Base-by-base conservation (phyloP, 2,797 vertebrate genomes). In the Hydrocynus forskahlii region DNA sequence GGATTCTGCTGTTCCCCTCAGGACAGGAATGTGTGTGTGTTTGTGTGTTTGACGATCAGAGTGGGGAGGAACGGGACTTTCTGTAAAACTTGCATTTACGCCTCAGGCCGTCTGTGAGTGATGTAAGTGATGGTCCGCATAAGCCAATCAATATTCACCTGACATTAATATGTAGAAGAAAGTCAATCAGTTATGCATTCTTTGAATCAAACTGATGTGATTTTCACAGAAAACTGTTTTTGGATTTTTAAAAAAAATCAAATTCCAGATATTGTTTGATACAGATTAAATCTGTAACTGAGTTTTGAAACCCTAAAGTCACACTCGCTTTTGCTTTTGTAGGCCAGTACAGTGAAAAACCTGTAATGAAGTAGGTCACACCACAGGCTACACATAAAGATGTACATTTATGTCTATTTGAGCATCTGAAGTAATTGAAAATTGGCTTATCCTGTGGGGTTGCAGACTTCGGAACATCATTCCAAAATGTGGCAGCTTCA, bases 1-100 rank as follows among this genome's bases (percentile, higher is more conserved):
- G 54, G 78, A 70, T 76, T 68, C 35, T 75, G 77, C 21, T 77
- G 48, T 78, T 85, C 78, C 75, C 54, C 43, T 62, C 57, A 71
- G 68, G 69, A 67, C 40, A 60, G 52, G 43, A 52, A 35, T n/a
- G 43, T 78, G 76, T 82, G 67, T 48, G 75, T 73, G 50, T 48
- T 29, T 29, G 29, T 29, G 71, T 59, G 71, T 67, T 35, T 75
- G 38, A 19, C n/a, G 23, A 43, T 45, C 10, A 23, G 35, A 19
- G 16, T 40, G 35, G 2, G 62, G 25, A 14, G 35, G 43, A 50
- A 5, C 4, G 40, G 43, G 43, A 29, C 67, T 14, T 50, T 50
- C 43, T 70, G 10, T 50, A 62, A 67, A 38, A 40, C 38, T 2
- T 52, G 7, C 38, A 29, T 59, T 21, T 67, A 57, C 43, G 23